A percentile compares a stretch with the other conserved stretches of the same genome.
These are phyloP conservation scores for Lacerta bilineata DNA, from an alignment of 2,797 vertebrate genomes.

Conservation along the genomic window DNA sequence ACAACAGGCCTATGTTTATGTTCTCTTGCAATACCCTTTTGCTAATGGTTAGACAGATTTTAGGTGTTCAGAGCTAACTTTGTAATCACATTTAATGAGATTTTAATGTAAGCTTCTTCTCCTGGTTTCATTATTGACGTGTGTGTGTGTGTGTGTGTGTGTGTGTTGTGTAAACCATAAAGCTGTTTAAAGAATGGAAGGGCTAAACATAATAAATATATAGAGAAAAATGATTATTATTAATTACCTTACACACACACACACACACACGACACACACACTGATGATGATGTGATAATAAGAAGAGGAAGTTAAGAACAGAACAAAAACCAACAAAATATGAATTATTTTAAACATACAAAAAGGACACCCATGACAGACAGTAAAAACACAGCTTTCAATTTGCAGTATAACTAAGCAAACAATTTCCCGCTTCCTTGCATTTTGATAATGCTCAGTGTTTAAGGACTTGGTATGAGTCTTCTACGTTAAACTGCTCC, in stretches of 20 bases:
- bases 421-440: neutral
- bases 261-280: no score
- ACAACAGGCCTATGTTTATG: neutral
- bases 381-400: neutral
- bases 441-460: neutral
- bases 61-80: neutral
- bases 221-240: neutral
- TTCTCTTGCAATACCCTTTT: neutral
- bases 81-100: neutral
- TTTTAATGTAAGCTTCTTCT: neutral
- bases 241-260: no score
- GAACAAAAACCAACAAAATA: no score
- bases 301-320: no score
- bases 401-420: accelerated
- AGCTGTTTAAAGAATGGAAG: no score
- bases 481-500: constrained; percentile 8
- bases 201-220: neutral
- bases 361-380: no score
- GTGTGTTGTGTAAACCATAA: neutral
- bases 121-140: neutral
- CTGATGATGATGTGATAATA: no score
- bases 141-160: no score
- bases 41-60: neutral
- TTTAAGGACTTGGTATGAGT: neutral
- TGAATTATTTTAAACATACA: no score